Conservation (phyloP, 2,888 invertebrate species). For the Drosophila infuscata region DNA sequence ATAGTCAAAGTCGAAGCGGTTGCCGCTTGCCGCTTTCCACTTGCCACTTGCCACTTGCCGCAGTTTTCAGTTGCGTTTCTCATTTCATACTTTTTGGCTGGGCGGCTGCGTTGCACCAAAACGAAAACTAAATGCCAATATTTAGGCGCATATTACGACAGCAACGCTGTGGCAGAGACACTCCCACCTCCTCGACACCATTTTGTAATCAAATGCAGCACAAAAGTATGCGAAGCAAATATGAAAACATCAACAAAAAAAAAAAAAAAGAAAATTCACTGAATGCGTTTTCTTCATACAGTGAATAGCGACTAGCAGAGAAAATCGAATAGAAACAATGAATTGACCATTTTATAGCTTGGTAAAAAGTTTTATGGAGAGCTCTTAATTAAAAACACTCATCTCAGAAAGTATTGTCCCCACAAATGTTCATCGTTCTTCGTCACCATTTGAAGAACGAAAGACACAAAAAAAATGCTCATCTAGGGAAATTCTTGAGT, state of each 20-base stretch:
- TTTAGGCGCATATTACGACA: conserved; percentile 75
- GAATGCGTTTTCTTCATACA: conserved; percentile 44
- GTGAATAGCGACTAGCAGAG: conserved; percentile 19
- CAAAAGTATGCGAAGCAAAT: conserved; percentile 65
- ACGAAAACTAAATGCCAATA: conserved; percentile 74
- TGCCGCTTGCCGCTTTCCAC: conserved; percentile 26
- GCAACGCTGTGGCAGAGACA: conserved; percentile 19
- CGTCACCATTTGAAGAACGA: no score
- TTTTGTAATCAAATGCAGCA: conserved; percentile 79
- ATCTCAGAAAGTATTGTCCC: not conserved
- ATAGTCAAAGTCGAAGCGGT: conserved; percentile 64
- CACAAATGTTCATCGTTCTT: not conserved
- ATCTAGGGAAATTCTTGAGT: not conserved
- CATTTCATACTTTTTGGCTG: conserved; percentile 62
- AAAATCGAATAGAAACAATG: not conserved
- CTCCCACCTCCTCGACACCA: conserved; percentile 47
- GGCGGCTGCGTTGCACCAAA: conserved; percentile 41
- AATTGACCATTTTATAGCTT: not conserved
- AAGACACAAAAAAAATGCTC: not conserved
- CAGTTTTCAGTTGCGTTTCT: conserved; percentile 45
- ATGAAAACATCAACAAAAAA: conserved; percentile 26
- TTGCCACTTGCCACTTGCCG: conserved; percentile 29
- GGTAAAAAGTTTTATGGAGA: not conserved
- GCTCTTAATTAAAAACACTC: not conserved
- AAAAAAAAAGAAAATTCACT: conserved; percentile 6